These are phyloP conservation scores for Eubasilissa regina DNA, from an alignment of 1,140 invertebrate species.

Conservation along the genomic window DNA sequence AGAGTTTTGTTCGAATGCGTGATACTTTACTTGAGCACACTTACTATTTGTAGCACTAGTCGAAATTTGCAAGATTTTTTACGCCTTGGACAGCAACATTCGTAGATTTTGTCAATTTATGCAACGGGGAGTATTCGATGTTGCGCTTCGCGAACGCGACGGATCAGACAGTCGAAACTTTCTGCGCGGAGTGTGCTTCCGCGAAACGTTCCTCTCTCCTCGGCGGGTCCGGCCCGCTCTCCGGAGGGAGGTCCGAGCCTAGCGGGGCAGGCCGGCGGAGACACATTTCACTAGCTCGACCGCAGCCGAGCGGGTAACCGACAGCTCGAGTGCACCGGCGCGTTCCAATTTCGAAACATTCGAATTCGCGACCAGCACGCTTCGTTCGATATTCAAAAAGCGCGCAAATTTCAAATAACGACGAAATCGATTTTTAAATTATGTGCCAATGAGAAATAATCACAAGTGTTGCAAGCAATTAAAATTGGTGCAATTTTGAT, in stretches of 20 bases:
- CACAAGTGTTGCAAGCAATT: constrained; percentile 17
- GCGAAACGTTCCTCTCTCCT: background rate
- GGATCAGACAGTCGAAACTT: background rate
- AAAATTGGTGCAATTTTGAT: constrained; percentile 22
- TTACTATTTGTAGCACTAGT: constrained; percentile 1
- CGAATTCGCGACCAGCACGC: background rate
- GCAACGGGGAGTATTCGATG: background rate
- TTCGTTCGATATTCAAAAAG: no score
- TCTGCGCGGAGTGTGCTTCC: background rate
- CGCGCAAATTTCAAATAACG: constrained; percentile 41
- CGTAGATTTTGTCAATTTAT: background rate
- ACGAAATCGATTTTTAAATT: constrained; percentile 33
- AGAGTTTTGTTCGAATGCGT: background rate
- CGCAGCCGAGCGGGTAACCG: constrained; percentile 54
- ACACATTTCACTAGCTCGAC: constrained; percentile 53
- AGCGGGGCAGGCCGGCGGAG: constrained; percentile 16
- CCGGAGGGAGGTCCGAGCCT: background rate
- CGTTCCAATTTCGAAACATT: constrained; percentile 27
- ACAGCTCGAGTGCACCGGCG: constrained; percentile 41
- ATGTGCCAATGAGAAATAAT: constrained; percentile 6
- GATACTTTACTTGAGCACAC: background rate
- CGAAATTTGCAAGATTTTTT: constrained; percentile 17
- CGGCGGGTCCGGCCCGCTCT: background rate
- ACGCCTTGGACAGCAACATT: background rate
- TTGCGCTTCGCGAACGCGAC: background rate